Conservation (phyloP, 2,888 invertebrate genomes). For the Dexiosoma caninum region DNA sequence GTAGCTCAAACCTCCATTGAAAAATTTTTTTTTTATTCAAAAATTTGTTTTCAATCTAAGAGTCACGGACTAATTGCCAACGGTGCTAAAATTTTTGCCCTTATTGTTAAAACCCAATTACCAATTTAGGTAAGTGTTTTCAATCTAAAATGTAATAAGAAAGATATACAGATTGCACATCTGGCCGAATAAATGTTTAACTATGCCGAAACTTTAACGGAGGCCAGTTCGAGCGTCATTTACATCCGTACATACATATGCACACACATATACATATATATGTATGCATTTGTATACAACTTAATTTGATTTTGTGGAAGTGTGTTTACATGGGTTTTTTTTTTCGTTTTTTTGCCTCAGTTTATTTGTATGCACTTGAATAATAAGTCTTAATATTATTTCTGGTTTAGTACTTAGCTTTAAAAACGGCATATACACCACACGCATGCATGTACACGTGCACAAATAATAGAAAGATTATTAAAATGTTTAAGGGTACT, state of each 20-base stretch:
- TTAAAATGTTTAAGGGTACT: conserved; percentile 1
- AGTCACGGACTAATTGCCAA: too few species aligned
- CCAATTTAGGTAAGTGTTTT: conserved; percentile 53
- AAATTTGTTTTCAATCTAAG: too few species aligned
- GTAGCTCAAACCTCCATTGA: too few species aligned
- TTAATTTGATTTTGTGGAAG: not conserved
- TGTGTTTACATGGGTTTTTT: not conserved
- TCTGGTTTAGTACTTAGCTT: conserved; percentile 20
- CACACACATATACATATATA: too few species aligned
- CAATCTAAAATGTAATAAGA: conserved; percentile 18
- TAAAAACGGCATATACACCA: not conserved
- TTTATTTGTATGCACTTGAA: not conserved
- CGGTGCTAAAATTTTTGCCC: too few species aligned
- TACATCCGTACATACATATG: too few species aligned
- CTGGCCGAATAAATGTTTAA: conserved; percentile 16
- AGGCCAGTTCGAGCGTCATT: not conserved
- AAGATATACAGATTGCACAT: conserved; percentile 22
- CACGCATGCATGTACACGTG: not conserved
- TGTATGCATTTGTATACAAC: too few species aligned
- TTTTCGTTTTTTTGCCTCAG: not conserved
- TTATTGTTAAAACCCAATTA: conserved; percentile 28
- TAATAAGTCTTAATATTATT: conserved; percentile 42
- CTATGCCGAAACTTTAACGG: not conserved
- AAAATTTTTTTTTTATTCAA: too few species aligned
- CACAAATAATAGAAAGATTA: not conserved